Percentiles rank a stretch among this genome's conserved stretches.
Evolutionary conservation across 2,113 vertebrate genomes (phyloP).

Genomic region (Marmota flaviventris): DNA sequence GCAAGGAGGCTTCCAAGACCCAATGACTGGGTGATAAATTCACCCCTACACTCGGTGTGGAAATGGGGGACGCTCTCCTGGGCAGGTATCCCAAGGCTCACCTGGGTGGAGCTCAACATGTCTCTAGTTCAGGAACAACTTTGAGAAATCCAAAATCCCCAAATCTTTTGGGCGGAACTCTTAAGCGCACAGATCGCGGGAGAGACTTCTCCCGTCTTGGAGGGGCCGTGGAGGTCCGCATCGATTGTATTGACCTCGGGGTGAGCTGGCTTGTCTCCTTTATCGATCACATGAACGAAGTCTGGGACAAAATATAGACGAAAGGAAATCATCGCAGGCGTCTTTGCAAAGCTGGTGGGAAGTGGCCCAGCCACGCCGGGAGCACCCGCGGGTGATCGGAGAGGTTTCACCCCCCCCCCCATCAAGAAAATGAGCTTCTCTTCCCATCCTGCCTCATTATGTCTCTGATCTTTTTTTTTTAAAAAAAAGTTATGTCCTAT

Average conservation of each 20-base stretch:
- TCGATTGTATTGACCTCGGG: constrained; percentile 88
- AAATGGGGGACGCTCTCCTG: background rate
- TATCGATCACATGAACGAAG: constrained; percentile 85
- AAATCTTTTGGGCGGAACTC: background rate
- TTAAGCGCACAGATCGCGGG: background rate
- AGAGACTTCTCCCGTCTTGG: constrained; percentile 84
- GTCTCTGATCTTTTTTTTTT: background rate
- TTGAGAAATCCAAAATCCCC: background rate
- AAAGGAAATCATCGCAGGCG: background rate
- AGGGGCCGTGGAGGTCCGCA: constrained; percentile 81
- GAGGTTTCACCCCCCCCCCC: no score
- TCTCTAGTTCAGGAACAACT: background rate
- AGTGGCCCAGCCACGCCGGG: background rate
- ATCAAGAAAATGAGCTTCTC: background rate
- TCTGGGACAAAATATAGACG: constrained; percentile 66
- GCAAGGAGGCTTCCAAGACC: background rate
- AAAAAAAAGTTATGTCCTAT: background rate
- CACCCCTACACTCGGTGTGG: background rate
- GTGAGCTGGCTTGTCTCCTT: constrained; percentile 85
- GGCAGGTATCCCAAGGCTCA: background rate
- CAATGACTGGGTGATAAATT: fast-evolving
- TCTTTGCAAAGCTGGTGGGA: background rate
- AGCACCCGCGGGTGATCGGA: fast-evolving
- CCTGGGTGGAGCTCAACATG: background rate
- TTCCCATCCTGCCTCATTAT: background rate